Percentiles rank a stretch among this genome's conserved stretches.
Conservation (phyloP, 2,797 vertebrate genomes). For the Amblyopsis hoosieri region DNA sequence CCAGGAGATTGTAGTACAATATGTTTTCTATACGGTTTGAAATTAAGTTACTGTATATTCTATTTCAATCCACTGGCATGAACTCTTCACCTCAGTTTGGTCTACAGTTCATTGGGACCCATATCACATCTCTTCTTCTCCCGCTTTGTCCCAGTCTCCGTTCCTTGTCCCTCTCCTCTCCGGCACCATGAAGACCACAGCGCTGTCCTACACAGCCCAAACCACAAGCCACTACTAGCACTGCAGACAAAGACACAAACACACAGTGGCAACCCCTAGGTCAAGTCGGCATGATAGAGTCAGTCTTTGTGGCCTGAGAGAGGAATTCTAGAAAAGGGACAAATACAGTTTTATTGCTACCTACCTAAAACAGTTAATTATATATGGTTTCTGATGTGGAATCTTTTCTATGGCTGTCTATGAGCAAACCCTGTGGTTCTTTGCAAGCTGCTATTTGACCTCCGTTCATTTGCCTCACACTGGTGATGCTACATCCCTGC, state of each 20-base stretch:
- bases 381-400: constrained; percentile 75
- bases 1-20: constrained; percentile 2
- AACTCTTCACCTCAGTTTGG: constrained; percentile 60
- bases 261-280: constrained; percentile 57
- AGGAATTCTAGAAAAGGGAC: constrained; percentile 70
- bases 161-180: constrained; percentile 25
- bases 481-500: constrained; percentile 53
- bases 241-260: constrained; percentile 66
- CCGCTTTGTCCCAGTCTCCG: constrained; percentile 40
- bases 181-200: constrained; percentile 27
- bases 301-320: constrained; percentile 53
- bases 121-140: not conserved
- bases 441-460: constrained; percentile 78
- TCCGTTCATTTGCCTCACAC: constrained; percentile 62
- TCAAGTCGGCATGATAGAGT: constrained; percentile 61
- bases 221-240: constrained; percentile 62
- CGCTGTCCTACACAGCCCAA: constrained; percentile 43
- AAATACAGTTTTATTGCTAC: constrained; percentile 76
- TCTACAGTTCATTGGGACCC: constrained; percentile 28
- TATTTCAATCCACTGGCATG: constrained; percentile 40
- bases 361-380: constrained; percentile 79
- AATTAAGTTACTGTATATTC: constrained; percentile 32
- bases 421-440: constrained; percentile 78
- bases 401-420: constrained; percentile 73
- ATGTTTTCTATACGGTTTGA: constrained; percentile 40